phyloP scores from a whole-genome alignment of 2,113 vertebrate species.

The Pelecanus crispus region DNA sequence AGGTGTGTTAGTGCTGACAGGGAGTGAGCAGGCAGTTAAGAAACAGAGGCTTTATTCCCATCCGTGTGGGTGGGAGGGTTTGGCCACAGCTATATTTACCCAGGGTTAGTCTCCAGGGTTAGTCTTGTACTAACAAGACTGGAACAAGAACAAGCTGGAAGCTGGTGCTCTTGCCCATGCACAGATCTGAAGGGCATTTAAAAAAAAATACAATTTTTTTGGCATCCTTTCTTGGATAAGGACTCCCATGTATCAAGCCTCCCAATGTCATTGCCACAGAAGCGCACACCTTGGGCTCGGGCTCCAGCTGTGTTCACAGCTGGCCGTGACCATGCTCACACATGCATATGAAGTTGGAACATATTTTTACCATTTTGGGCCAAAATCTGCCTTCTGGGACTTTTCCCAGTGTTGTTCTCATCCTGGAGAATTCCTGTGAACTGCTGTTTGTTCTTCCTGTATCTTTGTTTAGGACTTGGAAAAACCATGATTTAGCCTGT shows the following conservation, averaged over 20 bases:
- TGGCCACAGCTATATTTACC: background rate
- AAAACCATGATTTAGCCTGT: background rate
- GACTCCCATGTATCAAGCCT: background rate
- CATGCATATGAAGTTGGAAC: background rate
- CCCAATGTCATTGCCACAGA: background rate
- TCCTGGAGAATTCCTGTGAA: background rate
- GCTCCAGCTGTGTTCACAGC: background rate
- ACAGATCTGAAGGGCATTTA: background rate
- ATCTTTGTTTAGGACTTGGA: background rate
- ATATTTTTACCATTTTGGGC: background rate
- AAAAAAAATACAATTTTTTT: background rate
- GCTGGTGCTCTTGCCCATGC: background rate
- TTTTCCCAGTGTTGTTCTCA: background rate
- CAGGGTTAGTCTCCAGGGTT: background rate
- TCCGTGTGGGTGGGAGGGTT: background rate
- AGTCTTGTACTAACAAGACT: constrained; percentile 14
- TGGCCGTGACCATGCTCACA: background rate
- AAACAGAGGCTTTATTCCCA: background rate
- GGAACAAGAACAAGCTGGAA: background rate
- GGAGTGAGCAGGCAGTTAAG: background rate
- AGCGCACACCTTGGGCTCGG: background rate
- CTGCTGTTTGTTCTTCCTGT: background rate
- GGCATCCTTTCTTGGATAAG: background rate
- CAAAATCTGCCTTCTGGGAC: constrained; percentile 15
- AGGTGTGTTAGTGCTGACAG: background rate